A percentile compares a stretch with the other conserved stretches of the same genome.
phyloP scores from a whole-genome alignment of 2,797 vertebrate genomes.

The Valencia hispanica region DNA sequence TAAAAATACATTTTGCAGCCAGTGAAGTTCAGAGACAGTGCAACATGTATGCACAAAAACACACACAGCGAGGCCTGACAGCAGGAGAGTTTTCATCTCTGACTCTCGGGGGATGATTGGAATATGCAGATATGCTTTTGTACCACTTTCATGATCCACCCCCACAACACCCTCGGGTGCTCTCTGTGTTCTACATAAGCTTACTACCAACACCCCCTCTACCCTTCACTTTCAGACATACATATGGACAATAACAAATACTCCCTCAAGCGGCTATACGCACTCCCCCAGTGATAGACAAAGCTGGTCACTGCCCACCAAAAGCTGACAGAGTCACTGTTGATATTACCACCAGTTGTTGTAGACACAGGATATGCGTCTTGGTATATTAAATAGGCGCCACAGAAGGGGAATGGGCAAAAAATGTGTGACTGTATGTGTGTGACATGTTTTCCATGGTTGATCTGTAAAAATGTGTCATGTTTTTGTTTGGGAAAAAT shows the following conservation, averaged over 20 bases:
- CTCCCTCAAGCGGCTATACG: conserved; percentile 65
- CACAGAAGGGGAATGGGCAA: conserved; percentile 55
- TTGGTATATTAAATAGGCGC: conserved; percentile 69
- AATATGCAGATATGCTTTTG: conserved; percentile 74
- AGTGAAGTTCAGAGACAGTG: conserved; percentile 70
- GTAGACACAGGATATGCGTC: conserved; percentile 64
- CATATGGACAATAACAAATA: conserved; percentile 59
- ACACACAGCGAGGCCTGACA: conserved; percentile 47
- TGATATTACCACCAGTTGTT: conserved; percentile 75
- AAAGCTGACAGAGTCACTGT: conserved; percentile 69
- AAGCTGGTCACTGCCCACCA: conserved; percentile 76
- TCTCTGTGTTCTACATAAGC: conserved; percentile 65
- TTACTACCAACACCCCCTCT: conserved; percentile 62
- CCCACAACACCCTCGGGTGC: conserved; percentile 68
- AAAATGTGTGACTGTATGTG: conserved; percentile 3
- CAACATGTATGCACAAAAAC: conserved; percentile 40
- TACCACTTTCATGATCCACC: conserved; percentile 74
- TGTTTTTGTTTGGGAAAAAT: conserved; percentile 26
- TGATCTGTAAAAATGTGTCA: conserved; percentile 26
- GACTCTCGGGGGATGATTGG: conserved; percentile 72
- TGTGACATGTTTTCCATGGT: conserved; percentile 26
- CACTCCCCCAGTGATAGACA: conserved; percentile 74
- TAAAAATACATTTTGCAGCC: conserved; percentile 75
- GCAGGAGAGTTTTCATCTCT: conserved; percentile 73
- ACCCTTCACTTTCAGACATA: conserved; percentile 40